phyloP scores from a whole-genome alignment of 2,113 vertebrate species.

The Microtus montanus region DNA sequence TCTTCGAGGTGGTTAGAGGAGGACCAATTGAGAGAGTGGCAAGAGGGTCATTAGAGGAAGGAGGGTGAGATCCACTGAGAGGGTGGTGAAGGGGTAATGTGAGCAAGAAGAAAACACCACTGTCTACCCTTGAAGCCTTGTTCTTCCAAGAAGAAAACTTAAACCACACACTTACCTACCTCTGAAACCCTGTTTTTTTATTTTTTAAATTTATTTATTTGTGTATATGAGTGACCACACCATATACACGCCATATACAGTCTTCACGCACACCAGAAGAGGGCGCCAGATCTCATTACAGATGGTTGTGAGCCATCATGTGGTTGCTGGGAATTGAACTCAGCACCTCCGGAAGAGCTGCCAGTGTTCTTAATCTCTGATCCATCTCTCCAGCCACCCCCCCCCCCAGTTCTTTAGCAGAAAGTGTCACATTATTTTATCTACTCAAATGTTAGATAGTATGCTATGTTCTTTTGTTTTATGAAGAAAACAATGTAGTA shows the following conservation, averaged over 20 bases:
- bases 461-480: background rate
- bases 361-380: background rate
- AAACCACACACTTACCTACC: no score
- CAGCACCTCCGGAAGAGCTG: no score
- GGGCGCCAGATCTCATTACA: background rate
- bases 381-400: background rate
- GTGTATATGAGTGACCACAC: background rate
- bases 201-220: background rate
- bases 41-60: background rate
- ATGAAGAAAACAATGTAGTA: background rate
- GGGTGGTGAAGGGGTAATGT: background rate
- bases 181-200: no score
- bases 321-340: background rate
- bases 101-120: background rate
- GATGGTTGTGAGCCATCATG: background rate
- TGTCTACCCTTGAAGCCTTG: background rate
- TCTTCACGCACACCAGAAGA: background rate
- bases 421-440: background rate
- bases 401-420: background rate
- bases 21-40: background rate
- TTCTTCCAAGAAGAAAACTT: no score
- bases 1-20: background rate
- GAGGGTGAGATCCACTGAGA: background rate
- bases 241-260: no score
- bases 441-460: background rate